Conservation (phyloP, 2,888 invertebrate species). For the Diaprepes abbreviatus region DNA sequence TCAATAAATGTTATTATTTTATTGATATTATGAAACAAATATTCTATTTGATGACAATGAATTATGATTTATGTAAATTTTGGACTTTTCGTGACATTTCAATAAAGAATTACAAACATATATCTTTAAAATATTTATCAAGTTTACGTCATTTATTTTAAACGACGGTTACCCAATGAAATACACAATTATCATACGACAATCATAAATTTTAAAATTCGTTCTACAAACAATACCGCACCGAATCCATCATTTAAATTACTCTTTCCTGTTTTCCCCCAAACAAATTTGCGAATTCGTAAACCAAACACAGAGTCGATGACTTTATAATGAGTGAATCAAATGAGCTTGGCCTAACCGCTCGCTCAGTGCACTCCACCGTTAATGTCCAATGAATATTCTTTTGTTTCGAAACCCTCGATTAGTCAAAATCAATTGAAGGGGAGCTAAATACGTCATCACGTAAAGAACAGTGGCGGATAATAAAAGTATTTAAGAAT, state of each 20-base stretch:
- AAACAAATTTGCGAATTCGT: slow-evolving; percentile 22
- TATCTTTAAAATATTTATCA: no score
- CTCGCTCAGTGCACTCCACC: slow-evolving; percentile 23
- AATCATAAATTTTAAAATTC: not conserved
- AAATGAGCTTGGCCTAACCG: slow-evolving; percentile 19
- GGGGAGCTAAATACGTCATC: slow-evolving; percentile 54
- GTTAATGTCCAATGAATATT: slow-evolving; percentile 48
- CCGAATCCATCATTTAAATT: slow-evolving; percentile 20
- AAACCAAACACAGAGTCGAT: slow-evolving; percentile 27
- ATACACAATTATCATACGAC: no score
- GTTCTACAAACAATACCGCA: slow-evolving; percentile 5
- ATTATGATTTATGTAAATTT: no score
- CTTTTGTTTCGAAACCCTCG: slow-evolving; percentile 50
- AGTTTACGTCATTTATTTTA: no score
- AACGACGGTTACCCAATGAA: no score
- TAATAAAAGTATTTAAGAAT: no score
- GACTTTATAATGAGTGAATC: slow-evolving; percentile 37
- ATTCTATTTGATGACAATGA: no score
- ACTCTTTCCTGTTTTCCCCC: slow-evolving; percentile 19
- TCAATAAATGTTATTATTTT: no score
- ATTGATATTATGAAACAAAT: no score
- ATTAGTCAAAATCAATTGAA: slow-evolving; percentile 56
- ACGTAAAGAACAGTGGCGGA: slow-evolving; percentile 23
- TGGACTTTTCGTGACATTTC: no score
- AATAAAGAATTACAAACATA: no score